Evolutionary conservation across 1,140 invertebrate genomes (phyloP).

Genomic region (Riptortus pedestris): DNA sequence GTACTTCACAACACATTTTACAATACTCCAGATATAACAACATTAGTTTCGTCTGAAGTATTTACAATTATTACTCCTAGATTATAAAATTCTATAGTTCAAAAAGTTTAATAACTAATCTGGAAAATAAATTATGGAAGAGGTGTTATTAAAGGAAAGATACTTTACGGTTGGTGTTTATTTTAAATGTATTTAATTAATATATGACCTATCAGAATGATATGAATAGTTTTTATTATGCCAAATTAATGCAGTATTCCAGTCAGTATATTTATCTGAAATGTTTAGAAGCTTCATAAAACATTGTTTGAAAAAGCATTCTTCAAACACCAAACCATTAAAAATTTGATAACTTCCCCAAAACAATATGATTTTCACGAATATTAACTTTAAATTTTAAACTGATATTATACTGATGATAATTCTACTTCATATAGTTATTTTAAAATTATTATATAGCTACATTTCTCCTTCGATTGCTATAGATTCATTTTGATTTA

Average conservation of each 20-base stretch:
- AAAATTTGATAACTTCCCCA: too few species aligned
- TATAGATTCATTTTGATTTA: not conserved
- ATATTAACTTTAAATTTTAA: too few species aligned
- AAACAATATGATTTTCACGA: too few species aligned
- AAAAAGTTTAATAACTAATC: conserved; percentile 6
- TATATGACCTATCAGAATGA: conserved; percentile 14
- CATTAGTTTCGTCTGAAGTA: not conserved
- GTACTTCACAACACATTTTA: conserved; percentile 2
- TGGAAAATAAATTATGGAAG: not conserved
- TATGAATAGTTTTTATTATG: conserved; percentile 9
- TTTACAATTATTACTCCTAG: conserved; percentile 13
- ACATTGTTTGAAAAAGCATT: too few species aligned
- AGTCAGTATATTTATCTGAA: too few species aligned
- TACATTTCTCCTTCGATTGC: not conserved
- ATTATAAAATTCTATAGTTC: conserved; percentile 9
- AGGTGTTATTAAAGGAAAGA: conserved; percentile 11
- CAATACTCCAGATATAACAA: not conserved
- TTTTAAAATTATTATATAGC: not conserved
- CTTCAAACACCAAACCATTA: too few species aligned
- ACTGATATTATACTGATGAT: too few species aligned
- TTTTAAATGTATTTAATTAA: conserved; percentile 14
- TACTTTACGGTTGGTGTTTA: conserved; percentile 9
- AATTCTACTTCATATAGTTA: not conserved
- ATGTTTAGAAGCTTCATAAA: too few species aligned
- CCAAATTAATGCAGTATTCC: too few species aligned